A percentile compares a stretch with the other conserved stretches of the same genome.
These are phyloP conservation scores for Antigone vipio DNA, from an alignment of 2,113 vertebrate species.

Conservation along the genomic window DNA sequence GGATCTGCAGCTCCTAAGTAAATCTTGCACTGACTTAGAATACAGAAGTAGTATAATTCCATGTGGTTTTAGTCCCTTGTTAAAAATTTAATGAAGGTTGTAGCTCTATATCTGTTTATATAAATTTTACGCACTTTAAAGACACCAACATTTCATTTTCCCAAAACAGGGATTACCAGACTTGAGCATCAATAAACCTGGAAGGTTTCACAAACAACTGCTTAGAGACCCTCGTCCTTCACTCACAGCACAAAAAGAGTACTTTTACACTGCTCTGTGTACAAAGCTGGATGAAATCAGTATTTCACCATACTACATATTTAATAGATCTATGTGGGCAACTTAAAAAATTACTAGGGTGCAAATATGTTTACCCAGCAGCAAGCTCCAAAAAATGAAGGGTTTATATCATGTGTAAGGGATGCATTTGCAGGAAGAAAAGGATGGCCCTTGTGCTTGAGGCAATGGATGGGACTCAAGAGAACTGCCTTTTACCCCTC, in stretches of 20 bases:
- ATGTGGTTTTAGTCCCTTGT: not conserved
- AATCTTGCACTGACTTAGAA: not conserved
- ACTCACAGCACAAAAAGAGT: too few relatives aligned
- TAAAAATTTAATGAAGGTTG: not conserved
- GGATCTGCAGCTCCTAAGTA: not conserved
- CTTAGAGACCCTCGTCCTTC: not conserved
- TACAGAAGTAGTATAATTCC: not conserved
- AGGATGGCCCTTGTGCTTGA: not conserved
- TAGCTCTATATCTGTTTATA: not conserved
- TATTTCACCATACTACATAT: not conserved
- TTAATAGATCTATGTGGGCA: not conserved
- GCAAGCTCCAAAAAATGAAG: not conserved
- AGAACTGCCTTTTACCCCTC: not conserved
- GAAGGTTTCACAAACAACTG: not conserved
- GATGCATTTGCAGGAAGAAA: not conserved
- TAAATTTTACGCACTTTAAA: not conserved
- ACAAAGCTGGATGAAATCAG: not conserved
- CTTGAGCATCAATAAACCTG: not conserved
- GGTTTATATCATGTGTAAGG: not conserved
- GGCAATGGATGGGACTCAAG: not conserved
- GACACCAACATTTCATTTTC: not conserved
- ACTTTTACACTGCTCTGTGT: not conserved
- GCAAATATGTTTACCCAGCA: not conserved
- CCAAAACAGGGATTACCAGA: not conserved
- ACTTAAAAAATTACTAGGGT: not conserved